phyloP scores from a whole-genome alignment of 2,113 vertebrate species.

The Leptocoma aspasia region DNA sequence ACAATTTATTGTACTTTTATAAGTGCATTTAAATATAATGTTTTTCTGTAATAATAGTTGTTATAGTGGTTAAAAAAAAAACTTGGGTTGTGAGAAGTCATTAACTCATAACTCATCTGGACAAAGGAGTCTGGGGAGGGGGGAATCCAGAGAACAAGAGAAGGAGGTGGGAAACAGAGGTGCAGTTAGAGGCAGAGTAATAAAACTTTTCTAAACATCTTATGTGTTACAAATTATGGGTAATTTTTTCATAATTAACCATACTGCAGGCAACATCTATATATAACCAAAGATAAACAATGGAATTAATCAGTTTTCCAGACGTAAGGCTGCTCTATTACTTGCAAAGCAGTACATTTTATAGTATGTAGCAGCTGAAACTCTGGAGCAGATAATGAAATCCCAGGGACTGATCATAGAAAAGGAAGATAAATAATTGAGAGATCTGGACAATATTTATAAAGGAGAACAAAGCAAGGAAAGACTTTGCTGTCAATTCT shows the following conservation, averaged over 20 bases:
- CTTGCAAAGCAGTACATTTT: background rate
- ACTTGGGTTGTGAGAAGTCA: background rate
- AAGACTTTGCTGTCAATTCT: background rate
- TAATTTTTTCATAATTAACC: background rate
- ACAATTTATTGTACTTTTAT: background rate
- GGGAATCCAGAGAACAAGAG: rapidly evolving
- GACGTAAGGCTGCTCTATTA: background rate
- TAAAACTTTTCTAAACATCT: background rate
- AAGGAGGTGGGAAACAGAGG: background rate
- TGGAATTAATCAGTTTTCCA: background rate
- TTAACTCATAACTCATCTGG: background rate
- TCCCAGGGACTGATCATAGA: background rate
- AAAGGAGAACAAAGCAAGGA: background rate
- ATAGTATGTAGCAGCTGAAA: background rate
- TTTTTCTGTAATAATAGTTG: background rate
- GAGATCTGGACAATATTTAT: background rate
- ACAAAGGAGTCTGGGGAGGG: background rate
- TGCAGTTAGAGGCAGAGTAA: background rate
- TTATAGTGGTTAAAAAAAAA: background rate
- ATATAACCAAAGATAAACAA: background rate
- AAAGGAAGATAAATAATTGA: background rate
- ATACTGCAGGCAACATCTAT: background rate
- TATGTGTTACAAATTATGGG: background rate
- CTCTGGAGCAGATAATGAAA: background rate
- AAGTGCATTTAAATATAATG: background rate